Conservation (phyloP, 1,140 invertebrate genomes). For the Carcinoscorpius rotundicauda region DNA sequence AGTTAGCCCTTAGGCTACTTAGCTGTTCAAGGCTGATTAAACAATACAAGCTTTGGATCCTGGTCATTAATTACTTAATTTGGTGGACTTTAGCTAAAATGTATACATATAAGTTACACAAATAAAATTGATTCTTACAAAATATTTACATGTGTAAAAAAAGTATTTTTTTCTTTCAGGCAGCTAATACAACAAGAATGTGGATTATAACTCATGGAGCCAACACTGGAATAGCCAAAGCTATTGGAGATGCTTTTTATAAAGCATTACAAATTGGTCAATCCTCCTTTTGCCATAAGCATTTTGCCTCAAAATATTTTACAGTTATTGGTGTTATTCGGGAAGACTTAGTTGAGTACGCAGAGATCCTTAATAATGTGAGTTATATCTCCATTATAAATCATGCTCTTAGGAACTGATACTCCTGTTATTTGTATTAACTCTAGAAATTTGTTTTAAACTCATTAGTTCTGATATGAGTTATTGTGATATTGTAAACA, state of each 20-base stretch:
- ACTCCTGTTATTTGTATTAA: no score
- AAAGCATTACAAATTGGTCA: slow-evolving; percentile 23
- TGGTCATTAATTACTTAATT: no score
- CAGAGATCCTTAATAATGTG: not conserved
- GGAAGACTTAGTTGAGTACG: slow-evolving; percentile 3
- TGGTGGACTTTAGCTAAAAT: slow-evolving; percentile 16
- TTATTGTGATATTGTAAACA: no score
- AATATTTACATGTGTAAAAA: not conserved
- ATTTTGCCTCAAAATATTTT: not conserved
- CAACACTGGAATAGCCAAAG: slow-evolving; percentile 28
- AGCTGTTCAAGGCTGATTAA: no score
- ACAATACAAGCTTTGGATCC: no score
- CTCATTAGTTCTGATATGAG: no score
- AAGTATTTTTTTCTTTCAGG: slow-evolving; percentile 1
- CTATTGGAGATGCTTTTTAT: slow-evolving; percentile 32
- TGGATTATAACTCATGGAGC: slow-evolving; percentile 35
- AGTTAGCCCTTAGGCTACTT: no score
- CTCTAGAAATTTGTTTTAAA: no score
- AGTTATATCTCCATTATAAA: no score
- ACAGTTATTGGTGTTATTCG: not conserved
- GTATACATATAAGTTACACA: not conserved
- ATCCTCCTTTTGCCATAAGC: not conserved
- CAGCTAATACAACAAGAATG: slow-evolving; percentile 33
- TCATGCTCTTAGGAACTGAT: no score
- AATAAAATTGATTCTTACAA: not conserved